phyloP scores from a whole-genome alignment of 2,113 vertebrate genomes.

The Proteles cristata region DNA sequence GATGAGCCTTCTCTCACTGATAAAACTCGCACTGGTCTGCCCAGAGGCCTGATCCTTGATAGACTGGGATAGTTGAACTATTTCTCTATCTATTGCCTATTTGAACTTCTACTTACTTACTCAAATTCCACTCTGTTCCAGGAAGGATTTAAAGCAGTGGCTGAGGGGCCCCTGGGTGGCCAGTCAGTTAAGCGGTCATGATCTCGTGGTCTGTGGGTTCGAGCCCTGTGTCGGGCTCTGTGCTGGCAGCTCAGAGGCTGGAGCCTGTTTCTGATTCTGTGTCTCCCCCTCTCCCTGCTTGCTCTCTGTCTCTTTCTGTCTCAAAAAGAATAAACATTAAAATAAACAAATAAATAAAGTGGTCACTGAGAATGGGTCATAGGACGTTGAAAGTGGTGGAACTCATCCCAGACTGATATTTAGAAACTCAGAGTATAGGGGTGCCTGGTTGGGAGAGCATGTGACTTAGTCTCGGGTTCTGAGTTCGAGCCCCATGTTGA shows the following conservation, averaged over 20 bases:
- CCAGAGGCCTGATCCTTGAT: neutral
- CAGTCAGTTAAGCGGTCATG: too few relatives aligned
- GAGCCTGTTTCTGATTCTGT: too few relatives aligned
- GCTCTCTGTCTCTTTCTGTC: too few relatives aligned
- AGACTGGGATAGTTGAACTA: neutral
- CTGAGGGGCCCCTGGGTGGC: neutral
- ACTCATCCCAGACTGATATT: neutral
- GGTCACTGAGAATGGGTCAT: neutral
- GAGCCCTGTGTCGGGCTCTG: too few relatives aligned
- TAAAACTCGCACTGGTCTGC: fast-evolving
- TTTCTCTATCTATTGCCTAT: neutral
- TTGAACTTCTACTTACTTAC: neutral
- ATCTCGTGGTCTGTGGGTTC: too few relatives aligned
- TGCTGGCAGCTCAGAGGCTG: too few relatives aligned
- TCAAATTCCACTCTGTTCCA: neutral
- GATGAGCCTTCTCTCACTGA: neutral
- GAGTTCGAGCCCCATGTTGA: too few relatives aligned
- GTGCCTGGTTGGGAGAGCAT: too few relatives aligned
- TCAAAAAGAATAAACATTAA: too few relatives aligned
- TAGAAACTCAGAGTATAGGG: too few relatives aligned
- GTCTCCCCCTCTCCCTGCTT: too few relatives aligned
- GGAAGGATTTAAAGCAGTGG: neutral
- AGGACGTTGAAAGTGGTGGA: neutral
- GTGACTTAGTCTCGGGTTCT: too few relatives aligned
- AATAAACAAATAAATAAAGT: neutral